phyloP scores from a whole-genome alignment of 2,888 invertebrate species.

The Plebejus anna region DNA sequence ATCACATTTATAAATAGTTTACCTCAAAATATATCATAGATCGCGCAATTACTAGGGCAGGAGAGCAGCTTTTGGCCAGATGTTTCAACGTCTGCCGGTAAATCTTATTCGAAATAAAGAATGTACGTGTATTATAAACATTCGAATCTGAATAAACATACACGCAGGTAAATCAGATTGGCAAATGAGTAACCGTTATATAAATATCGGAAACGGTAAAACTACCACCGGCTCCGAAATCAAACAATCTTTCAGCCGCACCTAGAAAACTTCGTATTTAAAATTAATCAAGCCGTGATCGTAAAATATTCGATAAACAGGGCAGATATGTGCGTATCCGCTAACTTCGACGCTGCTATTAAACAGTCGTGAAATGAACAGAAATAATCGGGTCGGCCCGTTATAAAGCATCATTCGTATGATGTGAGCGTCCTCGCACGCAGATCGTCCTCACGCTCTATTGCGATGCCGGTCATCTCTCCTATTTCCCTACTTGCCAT shows the following conservation, averaged over 20 bases:
- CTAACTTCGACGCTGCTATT: constrained; percentile 78
- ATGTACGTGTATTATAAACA: constrained; percentile 72
- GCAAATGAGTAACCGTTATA: constrained; percentile 76
- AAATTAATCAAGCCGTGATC: constrained; percentile 73
- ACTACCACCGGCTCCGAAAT: constrained; percentile 60
- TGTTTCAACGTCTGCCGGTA: constrained; percentile 62
- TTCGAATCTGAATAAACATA: constrained; percentile 70
- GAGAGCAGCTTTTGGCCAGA: constrained; percentile 57
- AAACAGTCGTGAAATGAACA: constrained; percentile 79
- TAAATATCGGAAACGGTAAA: constrained; percentile 74
- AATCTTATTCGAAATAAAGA: constrained; percentile 74
- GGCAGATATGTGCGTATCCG: constrained; percentile 67
- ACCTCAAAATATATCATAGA: constrained; percentile 37
- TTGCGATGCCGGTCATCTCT: constrained; percentile 62
- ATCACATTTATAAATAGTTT: not conserved
- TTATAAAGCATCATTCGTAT: constrained; percentile 76
- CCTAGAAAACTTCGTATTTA: constrained; percentile 72
- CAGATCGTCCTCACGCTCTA: constrained; percentile 50
- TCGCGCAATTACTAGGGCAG: constrained; percentile 37
- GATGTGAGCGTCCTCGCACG: constrained; percentile 64
- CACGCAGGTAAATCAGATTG: constrained; percentile 76
- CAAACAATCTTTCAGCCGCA: constrained; percentile 73
- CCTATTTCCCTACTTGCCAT: constrained; percentile 59
- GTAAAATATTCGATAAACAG: constrained; percentile 80
- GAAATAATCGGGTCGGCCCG: constrained; percentile 79